phyloP scores from a whole-genome alignment of 2,888 invertebrate species.

The Conus canariensis region DNA sequence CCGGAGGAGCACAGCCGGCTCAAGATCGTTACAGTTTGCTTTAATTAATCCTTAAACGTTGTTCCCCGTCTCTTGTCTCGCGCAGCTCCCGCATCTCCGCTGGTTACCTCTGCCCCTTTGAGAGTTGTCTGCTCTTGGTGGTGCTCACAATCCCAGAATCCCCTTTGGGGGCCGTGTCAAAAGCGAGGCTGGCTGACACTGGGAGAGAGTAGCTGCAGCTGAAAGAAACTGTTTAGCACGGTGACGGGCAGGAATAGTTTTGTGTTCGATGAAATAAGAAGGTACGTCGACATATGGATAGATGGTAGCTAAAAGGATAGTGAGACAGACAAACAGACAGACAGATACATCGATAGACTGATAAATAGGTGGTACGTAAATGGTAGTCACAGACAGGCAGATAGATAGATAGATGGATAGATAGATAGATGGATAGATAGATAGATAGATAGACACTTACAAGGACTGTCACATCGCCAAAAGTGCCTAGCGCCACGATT shows the following conservation, averaged over 20 bases:
- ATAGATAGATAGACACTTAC: too few relatives aligned
- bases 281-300: neutral
- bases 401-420: too few relatives aligned
- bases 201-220: too few relatives aligned
- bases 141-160: neutral
- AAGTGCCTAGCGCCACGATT: too few relatives aligned
- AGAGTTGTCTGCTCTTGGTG: neutral
- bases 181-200: neutral
- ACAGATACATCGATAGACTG: neutral
- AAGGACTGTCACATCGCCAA: too few relatives aligned
- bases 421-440: too few relatives aligned
- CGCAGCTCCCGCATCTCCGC: neutral
- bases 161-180: constrained; percentile 3
- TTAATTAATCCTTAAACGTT: constrained; percentile 32
- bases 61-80: neutral
- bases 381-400: too few relatives aligned
- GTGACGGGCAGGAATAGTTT: too few relatives aligned
- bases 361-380: too few relatives aligned
- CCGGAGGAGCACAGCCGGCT: neutral
- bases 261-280: too few relatives aligned
- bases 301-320: neutral
- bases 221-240: too few relatives aligned
- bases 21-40: neutral
- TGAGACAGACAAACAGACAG: constrained; percentile 9
- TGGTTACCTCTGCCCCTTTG: too few relatives aligned